A percentile compares a stretch with the other conserved stretches of the same genome.
phyloP scores from a whole-genome alignment of 2,797 vertebrate genomes.

The Galaxias olidus region DNA sequence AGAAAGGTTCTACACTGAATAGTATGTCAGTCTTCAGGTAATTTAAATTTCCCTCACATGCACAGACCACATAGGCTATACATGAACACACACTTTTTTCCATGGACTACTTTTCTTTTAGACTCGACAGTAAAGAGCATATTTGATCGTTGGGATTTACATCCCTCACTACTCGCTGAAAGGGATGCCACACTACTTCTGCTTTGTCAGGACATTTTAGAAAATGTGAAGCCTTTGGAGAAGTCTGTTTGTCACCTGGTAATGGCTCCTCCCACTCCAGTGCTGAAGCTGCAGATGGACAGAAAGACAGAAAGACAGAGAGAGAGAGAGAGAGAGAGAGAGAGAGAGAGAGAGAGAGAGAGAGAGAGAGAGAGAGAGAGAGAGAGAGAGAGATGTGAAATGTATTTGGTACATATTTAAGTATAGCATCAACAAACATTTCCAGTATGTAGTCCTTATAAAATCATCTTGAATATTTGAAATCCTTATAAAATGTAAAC shows the following conservation, averaged over 20 bases:
- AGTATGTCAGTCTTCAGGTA: neutral
- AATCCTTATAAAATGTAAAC: too few species aligned
- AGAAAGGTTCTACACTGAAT: neutral
- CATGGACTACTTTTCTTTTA: too few species aligned
- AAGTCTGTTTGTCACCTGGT: neutral
- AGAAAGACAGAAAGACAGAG: neutral
- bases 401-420: too few species aligned
- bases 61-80: too few species aligned
- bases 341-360: neutral
- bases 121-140: too few species aligned
- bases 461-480: too few species aligned
- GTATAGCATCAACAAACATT: too few species aligned
- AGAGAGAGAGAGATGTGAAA: neutral
- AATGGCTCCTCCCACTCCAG: neutral
- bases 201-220: neutral
- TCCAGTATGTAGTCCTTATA: too few species aligned
- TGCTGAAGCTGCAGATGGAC: neutral
- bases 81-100: too few species aligned
- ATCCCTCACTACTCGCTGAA: too few species aligned
- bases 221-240: neutral
- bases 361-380: neutral
- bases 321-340: neutral
- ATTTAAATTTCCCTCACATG: too few species aligned
- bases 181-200: neutral
- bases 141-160: too few species aligned